Evolutionary conservation across 2,797 vertebrate species (phyloP), one percentile per base, ranked within the genome.

Genomic region (Sitta carolinensis): DNA sequence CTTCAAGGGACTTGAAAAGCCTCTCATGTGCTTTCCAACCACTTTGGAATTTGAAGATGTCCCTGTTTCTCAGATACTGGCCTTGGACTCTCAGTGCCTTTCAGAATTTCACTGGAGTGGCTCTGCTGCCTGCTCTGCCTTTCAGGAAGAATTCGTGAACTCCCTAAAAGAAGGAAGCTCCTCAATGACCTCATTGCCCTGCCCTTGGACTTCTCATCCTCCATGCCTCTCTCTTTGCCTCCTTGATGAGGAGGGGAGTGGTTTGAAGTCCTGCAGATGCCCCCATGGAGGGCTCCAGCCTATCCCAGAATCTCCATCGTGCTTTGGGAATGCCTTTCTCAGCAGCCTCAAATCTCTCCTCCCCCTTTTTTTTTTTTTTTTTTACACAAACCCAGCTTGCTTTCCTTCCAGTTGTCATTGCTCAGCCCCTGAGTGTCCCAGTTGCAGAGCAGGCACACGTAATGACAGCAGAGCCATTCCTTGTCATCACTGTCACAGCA

Each of bases 381-480:
- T 73, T 57, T 16, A 18, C 15, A 22, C 74, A 81, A 55, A 52
- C 6, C 5, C 42, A 34, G 12, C 47, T 48, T 63, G 36, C 57
- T 69, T 58, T 47, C 3, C 29, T 62, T 54, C 30, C 5, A 48
- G 0, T n/a, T 29, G 45, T 36, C 15, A 10, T 5, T 10, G 23
- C 51, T 51, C 38, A 69, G 17, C 51, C 23, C 21, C 59, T 84
- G 36, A 23, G 20, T n/a, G 3, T 43, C 27, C 59, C 57, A 42
- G 0, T 63, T 57, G 22, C 0, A 1, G 48, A 52, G 36, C 69
- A 62, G 54, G 4, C 20, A 19, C 9, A 42, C 11, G 67, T 10
- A 54, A 18, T 61, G 20, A 4, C 19, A 90, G 52, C 40, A 57
- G 26, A 87, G 52, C 73, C 57, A 3, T 66, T 90, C 54, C 52